Conservation (phyloP, 1,140 invertebrate species). For the Drosophila parvula region DNA sequence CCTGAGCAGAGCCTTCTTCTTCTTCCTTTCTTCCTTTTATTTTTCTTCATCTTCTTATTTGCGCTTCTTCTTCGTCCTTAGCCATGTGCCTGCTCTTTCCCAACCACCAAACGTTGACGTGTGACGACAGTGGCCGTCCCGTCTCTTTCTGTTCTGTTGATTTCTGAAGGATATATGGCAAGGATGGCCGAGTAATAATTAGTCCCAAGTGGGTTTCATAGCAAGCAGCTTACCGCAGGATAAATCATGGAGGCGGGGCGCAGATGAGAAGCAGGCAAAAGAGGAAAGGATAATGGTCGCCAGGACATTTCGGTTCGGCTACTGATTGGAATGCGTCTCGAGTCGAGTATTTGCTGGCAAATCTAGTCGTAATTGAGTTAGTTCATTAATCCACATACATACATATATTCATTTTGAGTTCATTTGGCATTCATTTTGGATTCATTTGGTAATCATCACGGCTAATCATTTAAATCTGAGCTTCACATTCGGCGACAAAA, state of each 20-base stretch:
- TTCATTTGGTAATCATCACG: constrained; percentile 8
- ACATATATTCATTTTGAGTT: constrained; percentile 7
- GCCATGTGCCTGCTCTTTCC: not conserved
- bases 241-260: constrained; percentile 3
- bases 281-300: constrained; percentile 9
- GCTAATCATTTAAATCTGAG: not conserved
- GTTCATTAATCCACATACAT: constrained; percentile 25
- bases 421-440: constrained; percentile 1
- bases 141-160: constrained; percentile 21
- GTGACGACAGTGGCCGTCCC: constrained; percentile 27
- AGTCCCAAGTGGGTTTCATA: constrained; percentile 72
- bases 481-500: not conserved
- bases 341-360: constrained; percentile 31
- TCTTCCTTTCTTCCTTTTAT: not conserved
- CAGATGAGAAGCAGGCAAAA: not conserved
- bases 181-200: constrained; percentile 70
- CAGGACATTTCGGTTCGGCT: constrained; percentile 10
- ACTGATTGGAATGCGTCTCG: constrained; percentile 39
- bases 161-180: constrained; percentile 40
- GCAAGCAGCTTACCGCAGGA: constrained; percentile 52
- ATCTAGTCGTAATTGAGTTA: constrained; percentile 43
- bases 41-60: constrained; percentile 10
- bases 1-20: constrained; percentile 25
- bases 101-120: not conserved
- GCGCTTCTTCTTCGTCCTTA: not conserved